phyloP scores from a whole-genome alignment of 2,113 vertebrate species.

The Bucco capensis region DNA sequence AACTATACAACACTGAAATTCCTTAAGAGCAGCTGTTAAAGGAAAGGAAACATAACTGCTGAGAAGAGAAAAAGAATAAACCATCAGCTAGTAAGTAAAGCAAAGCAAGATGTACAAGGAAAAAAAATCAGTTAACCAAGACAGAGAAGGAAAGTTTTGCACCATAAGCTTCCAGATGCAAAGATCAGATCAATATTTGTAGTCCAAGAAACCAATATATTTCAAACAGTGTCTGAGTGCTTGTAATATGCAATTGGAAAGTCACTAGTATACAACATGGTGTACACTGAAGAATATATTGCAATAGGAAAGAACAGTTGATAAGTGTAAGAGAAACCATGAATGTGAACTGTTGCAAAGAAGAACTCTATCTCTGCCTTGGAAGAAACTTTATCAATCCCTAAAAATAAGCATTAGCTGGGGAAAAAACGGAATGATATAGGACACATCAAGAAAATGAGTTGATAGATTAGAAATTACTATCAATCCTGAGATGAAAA shows the following conservation, averaged over 20 bases:
- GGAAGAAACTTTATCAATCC: neutral
- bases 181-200: neutral
- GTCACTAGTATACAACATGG: neutral
- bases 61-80: neutral
- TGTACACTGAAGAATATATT: neutral
- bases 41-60: neutral
- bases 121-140: neutral
- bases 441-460: neutral
- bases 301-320: neutral
- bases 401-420: neutral
- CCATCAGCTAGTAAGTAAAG: neutral
- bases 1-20: constrained; percentile 40
- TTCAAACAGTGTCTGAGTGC: neutral
- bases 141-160: neutral
- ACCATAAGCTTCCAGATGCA: neutral
- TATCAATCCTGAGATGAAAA: neutral
- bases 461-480: neutral
- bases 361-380: neutral
- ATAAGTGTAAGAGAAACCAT: neutral
- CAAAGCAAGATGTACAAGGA: neutral
- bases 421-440: neutral
- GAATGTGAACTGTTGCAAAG: neutral
- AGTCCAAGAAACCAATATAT: neutral
- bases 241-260: neutral
- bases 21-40: constrained; percentile 41